These are phyloP conservation scores for Cheracebus regulus DNA, from an alignment of 2,797 vertebrate genomes.

Conservation along the genomic window DNA sequence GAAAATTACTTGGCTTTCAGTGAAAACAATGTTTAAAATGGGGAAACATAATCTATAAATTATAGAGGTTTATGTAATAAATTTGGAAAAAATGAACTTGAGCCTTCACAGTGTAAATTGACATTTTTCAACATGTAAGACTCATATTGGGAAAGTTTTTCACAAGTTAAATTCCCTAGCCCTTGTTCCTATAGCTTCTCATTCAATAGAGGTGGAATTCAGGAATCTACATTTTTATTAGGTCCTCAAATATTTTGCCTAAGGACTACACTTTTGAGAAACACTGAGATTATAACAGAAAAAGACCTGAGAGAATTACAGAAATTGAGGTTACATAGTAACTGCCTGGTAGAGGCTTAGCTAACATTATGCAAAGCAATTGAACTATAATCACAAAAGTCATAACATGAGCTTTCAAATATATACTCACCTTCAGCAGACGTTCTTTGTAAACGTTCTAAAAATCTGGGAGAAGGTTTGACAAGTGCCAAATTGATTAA, in stretches of 20 bases:
- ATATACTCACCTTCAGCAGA: neutral
- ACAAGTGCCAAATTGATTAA: neutral
- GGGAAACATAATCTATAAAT: neutral
- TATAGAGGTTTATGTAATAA: neutral
- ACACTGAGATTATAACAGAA: neutral
- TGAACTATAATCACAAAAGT: neutral
- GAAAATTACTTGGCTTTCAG: neutral
- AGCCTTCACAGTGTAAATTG: neutral
- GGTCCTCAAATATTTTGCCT: neutral
- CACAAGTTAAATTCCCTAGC: neutral
- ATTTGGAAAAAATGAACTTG: neutral
- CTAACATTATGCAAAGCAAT: neutral
- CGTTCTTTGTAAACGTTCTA: neutral
- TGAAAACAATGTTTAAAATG: conserved; percentile 19
- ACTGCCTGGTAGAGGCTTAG: neutral
- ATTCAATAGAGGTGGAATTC: neutral
- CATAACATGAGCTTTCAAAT: neutral
- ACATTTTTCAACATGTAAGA: neutral
- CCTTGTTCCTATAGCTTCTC: neutral
- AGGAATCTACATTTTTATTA: neutral
- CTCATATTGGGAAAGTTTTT: neutral
- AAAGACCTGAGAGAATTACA: neutral
- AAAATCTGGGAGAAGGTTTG: neutral
- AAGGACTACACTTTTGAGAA: neutral
- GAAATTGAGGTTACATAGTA: neutral